Evolutionary conservation across 2,888 invertebrate species (phyloP).

Genomic region (Agrilus mali): DNA sequence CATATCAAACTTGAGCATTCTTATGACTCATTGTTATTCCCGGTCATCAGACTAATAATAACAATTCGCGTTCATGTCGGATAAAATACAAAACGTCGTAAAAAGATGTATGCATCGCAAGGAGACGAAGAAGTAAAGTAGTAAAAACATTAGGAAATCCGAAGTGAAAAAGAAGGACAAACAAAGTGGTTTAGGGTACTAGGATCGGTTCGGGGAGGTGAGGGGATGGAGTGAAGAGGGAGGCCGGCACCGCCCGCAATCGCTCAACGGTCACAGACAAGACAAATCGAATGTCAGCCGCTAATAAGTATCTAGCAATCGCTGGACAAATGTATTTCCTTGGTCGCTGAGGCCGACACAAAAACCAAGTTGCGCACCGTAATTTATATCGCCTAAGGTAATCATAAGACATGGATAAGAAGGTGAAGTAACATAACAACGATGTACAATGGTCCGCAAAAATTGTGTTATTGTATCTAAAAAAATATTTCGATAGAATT

Average conservation of each 20-base stretch:
- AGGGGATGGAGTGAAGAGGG: not conserved
- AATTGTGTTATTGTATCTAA: too few species aligned
- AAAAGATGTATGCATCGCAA: not conserved
- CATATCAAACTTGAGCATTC: too few species aligned
- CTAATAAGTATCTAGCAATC: slow-evolving; percentile 40
- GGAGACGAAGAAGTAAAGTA: too few species aligned
- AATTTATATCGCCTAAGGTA: slow-evolving; percentile 36
- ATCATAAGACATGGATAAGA: slow-evolving; percentile 27
- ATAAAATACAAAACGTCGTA: too few species aligned
- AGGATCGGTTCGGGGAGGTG: not conserved
- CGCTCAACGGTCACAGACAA: slow-evolving; percentile 34
- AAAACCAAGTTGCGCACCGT: slow-evolving; percentile 35
- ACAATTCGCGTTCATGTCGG: too few species aligned
- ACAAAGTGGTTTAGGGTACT: too few species aligned
- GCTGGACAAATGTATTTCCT: slow-evolving; percentile 37
- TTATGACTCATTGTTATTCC: too few species aligned
- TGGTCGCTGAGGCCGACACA: slow-evolving; percentile 32
- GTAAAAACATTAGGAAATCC: too few species aligned
- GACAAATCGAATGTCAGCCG: slow-evolving; percentile 42
- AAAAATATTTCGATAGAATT: too few species aligned
- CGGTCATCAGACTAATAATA: too few species aligned
- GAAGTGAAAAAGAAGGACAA: too few species aligned
- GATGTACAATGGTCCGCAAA: too few species aligned
- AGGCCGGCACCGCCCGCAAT: slow-evolving; percentile 26
- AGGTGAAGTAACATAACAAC: slow-evolving; percentile 8